Base-by-base conservation (phyloP, 1,140 invertebrate species). In the Conopomorpha cramerella region DNA sequence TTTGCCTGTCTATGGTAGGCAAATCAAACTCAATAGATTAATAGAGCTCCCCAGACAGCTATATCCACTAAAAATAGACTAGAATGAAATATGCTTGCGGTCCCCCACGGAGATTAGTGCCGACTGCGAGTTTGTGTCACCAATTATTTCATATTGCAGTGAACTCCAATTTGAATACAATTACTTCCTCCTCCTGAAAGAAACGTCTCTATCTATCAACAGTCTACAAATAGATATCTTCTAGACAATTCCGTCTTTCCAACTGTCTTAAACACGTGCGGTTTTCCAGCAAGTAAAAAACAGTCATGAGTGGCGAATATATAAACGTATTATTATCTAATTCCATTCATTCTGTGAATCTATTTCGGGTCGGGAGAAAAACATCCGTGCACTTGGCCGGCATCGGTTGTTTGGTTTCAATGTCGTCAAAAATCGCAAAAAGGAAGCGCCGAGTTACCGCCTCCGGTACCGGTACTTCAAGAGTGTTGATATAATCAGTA, bases 351-450 rank as follows among this genome's bases (percentile, higher is more conserved):
- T 36, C 26, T 36, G 50, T 44, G n/a, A n/a, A n/a, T 60, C 55
- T 67, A 65, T 72, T 63, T 63, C 44, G 46, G 55, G 48, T 34
- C 25, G n/a, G 41, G 43, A 34, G 51, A 57, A 60, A 50, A 58
- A 61, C 55, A 66, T 63, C 61, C 54, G 53, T 73, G 68, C 64
- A 71, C 68, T 71, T 73, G 68, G 63, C 61, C 58, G 56, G 34
- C 37, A n/a, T n/a, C n/a, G n/a, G n/a, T n/a, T n/a, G n/a, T n/a
- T n/a, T n/a, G n/a, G n/a, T n/a, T n/a, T n/a, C n/a, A n/a, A n/a
- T n/a, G n/a, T n/a, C n/a, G n/a, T n/a, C n/a, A n/a, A n/a, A n/a
- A n/a, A n/a, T n/a, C n/a, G n/a, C n/a, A n/a, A n/a, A n/a, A n/a
- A n/a, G n/a, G n/a, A n/a, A n/a, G n/a, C n/a, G n/a, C n/a, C n/a